phyloP scores from a whole-genome alignment of 37 sponge, comb jelly and placozoan genomes.

The Bolinopsis microptera region DNA sequence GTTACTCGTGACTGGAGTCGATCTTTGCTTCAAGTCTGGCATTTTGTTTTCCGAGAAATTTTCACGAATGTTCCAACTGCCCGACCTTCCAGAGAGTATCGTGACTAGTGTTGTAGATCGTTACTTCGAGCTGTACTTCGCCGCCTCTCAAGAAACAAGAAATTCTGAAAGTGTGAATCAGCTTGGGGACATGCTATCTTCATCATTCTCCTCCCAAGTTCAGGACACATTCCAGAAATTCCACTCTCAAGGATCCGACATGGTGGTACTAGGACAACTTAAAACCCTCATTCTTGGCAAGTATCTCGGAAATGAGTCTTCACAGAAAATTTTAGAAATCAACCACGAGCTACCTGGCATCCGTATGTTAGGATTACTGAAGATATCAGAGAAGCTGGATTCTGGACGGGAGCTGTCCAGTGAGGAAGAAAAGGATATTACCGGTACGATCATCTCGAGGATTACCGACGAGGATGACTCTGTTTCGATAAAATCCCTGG shows the following conservation, averaged over 20 bases:
- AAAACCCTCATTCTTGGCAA: not conserved
- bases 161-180: not conserved
- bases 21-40: not conserved
- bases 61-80: not conserved
- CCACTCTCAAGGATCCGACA: constrained; percentile 17
- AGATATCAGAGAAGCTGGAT: constrained; percentile 25
- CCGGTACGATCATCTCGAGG: not conserved
- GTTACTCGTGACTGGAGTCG: not conserved
- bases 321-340: constrained; percentile 35
- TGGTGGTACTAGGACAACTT: not conserved
- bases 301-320: constrained; percentile 21
- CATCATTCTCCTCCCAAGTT: not conserved
- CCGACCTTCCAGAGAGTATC: not conserved
- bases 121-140: constrained; percentile 19
- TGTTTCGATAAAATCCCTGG: constrained; percentile 4
- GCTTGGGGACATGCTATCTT: not conserved
- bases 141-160: not conserved
- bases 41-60: not conserved
- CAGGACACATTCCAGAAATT: constrained; percentile 10
- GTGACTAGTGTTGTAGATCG: not conserved
- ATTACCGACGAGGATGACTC: constrained; percentile 9
- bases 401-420: not conserved
- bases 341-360: constrained; percentile 53
- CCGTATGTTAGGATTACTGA: constrained; percentile 43
- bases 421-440: not conserved